Conservation (phyloP, 2,888 invertebrate genomes). For the Dione vanillae region DNA sequence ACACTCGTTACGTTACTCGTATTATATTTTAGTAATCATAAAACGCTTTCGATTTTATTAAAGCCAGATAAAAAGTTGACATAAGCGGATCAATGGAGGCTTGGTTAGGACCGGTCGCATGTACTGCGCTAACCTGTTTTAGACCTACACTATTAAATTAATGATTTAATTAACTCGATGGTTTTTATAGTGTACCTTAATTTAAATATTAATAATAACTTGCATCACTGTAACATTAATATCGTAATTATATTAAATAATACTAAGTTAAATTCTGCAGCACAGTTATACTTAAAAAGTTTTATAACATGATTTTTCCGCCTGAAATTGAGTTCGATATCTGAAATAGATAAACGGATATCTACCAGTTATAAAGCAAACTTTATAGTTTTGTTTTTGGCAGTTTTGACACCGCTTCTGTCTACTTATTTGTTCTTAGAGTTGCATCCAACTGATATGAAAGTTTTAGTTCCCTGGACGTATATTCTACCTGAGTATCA, state of each 20-base stretch:
- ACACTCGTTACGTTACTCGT: slow-evolving; percentile 60
- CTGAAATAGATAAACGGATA: slow-evolving; percentile 80
- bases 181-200: slow-evolving; percentile 44
- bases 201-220: slow-evolving; percentile 44
- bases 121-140: slow-evolving; percentile 25
- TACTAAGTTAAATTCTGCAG: background rate
- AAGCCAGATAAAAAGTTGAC: slow-evolving; percentile 35
- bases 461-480: slow-evolving; percentile 79
- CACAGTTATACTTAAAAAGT: slow-evolving; percentile 44
- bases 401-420: slow-evolving; percentile 82
- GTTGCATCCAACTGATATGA: slow-evolving; percentile 74
- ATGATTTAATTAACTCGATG: slow-evolving; percentile 47
- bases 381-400: slow-evolving; percentile 85
- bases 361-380: slow-evolving; percentile 79
- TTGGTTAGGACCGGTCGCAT: slow-evolving; percentile 27
- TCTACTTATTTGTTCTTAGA: slow-evolving; percentile 82
- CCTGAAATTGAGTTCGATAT: slow-evolving; percentile 81
- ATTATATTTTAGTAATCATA: slow-evolving; percentile 68
- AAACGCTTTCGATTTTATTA: slow-evolving; percentile 65
- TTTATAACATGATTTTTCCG: slow-evolving; percentile 64
- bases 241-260: background rate
- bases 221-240: background rate
- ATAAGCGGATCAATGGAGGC: slow-evolving; percentile 24
- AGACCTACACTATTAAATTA: slow-evolving; percentile 51
- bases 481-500: slow-evolving; percentile 73